Evolutionary conservation across 2,888 invertebrate species (phyloP), one percentile per base, ranked within the genome.

Genomic region (Exocentrus adspersus): DNA sequence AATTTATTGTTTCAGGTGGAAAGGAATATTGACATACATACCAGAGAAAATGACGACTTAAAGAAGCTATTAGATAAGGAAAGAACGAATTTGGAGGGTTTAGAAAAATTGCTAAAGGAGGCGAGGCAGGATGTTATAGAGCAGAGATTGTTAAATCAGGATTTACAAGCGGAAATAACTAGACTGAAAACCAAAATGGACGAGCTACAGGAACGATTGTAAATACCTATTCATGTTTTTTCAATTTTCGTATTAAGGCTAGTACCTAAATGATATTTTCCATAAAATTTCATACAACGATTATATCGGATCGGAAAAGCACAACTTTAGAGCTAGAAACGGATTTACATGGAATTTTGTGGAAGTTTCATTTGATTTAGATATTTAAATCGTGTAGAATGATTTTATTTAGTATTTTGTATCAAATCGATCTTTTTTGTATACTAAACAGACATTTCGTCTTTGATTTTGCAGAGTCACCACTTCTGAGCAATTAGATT

Each of bases 71-170:
- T 84, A 68, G 77, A 76, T 37, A 83, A 82, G 65, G 86, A 86
- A 67, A 82, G 83, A 70, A 82, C 78, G 37, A 84, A 84, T 9
- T 79, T 86, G 0, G 85, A 86, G 58, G 85, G 86, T n/a, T 78
- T 89, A 56, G 88, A 89, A 72, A 83, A 84, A 50, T 78, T 89
- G 10, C 74, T 90, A 42, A 83, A 84, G 37, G 84, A 86, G 58
- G 84, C 87, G 7, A 84, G 88, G 24, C 84, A 86, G 56, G 89
- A 90, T 71, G 83, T 87, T n/a, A 87, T 89, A 20, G 87, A 88
- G 63, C 83, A 87, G 30, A 87, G 88, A 74, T 74, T 89, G 41
- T 83, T 85, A 10, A 85, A 89, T 76, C 88, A 90, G 75, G 89
- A 90, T 81, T 84, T 90, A 24, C 87, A 88, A 68, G 83, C 85